These are phyloP conservation scores for Plagiodera versicolora DNA, from an alignment of 2,888 invertebrate genomes.

Conservation along the genomic window DNA sequence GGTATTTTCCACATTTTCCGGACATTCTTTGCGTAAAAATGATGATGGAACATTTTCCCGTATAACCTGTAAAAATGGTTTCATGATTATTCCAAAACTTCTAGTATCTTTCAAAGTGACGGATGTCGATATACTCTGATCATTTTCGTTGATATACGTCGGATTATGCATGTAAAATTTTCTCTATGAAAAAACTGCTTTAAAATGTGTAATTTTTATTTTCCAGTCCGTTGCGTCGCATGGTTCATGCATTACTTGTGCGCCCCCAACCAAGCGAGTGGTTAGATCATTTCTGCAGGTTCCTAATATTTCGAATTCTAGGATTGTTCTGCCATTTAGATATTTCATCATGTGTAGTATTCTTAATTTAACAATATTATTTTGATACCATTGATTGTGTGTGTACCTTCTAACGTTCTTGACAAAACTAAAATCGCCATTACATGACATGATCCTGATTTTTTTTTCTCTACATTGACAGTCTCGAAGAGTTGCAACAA, in stretches of 20 bases:
- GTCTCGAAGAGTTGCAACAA: too few relatives aligned
- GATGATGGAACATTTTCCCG: too few relatives aligned
- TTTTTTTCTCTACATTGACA: too few relatives aligned
- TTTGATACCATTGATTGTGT: not conserved
- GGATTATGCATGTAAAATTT: not conserved
- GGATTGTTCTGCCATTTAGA: constrained; percentile 29
- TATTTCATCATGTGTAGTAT: constrained; percentile 18
- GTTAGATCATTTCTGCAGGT: constrained; percentile 64
- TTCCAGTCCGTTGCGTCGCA: constrained; percentile 65
- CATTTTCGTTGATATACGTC: too few relatives aligned
- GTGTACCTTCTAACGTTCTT: not conserved
- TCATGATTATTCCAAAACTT: too few relatives aligned
- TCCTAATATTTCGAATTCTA: constrained; percentile 42
- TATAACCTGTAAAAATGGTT: too few relatives aligned
- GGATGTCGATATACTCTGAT: too few relatives aligned
- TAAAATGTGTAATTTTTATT: constrained; percentile 43
- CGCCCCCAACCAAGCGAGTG: constrained; percentile 62
- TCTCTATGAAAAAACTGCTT: not conserved
- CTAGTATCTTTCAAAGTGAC: too few relatives aligned
- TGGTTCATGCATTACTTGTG: constrained; percentile 67
- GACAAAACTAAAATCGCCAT: too few relatives aligned
- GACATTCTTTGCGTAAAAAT: too few relatives aligned
- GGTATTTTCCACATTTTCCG: too few relatives aligned
- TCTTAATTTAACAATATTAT: constrained; percentile 20
- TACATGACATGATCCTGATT: too few relatives aligned